phyloP scores from a whole-genome alignment of 2,888 invertebrate species.

The Spilosoma lubricipeda region DNA sequence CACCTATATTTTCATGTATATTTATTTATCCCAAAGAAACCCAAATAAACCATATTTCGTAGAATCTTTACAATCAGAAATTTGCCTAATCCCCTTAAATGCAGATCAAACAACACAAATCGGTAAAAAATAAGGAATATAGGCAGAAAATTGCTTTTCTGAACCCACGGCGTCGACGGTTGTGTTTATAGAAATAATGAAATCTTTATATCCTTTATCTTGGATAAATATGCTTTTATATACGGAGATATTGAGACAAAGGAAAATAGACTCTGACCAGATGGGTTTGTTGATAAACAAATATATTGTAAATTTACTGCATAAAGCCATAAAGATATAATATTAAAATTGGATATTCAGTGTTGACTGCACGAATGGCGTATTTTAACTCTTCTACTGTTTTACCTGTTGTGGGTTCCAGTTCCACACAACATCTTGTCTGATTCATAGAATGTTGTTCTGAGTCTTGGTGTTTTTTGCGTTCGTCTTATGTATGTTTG shows the following conservation, averaged over 20 bases:
- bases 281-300: neutral
- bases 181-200: conserved; percentile 29
- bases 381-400: too few species aligned
- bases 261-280: conserved; percentile 6
- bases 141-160: conserved; percentile 30
- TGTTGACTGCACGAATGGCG: too few species aligned
- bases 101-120: conserved; percentile 27
- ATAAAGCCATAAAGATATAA: neutral
- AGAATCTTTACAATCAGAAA: conserved; percentile 8
- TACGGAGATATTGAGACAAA: conserved; percentile 14
- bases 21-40: neutral
- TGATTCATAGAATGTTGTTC: too few species aligned
- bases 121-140: conserved; percentile 28
- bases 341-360: too few species aligned
- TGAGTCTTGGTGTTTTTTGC: too few species aligned
- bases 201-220: conserved; percentile 30
- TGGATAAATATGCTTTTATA: conserved; percentile 22
- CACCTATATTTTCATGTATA: neutral
- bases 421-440: too few species aligned
- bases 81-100: conserved; percentile 17
- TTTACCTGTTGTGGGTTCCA: too few species aligned
- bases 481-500: too few species aligned
- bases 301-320: neutral
- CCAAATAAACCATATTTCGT: neutral
- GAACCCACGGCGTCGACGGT: conserved; percentile 16